A percentile compares a stretch with the other conserved stretches of the same genome.
These are phyloP conservation scores for Pasiphila rectangulata DNA, from an alignment of 2,888 invertebrate species.

Conservation along the genomic window DNA sequence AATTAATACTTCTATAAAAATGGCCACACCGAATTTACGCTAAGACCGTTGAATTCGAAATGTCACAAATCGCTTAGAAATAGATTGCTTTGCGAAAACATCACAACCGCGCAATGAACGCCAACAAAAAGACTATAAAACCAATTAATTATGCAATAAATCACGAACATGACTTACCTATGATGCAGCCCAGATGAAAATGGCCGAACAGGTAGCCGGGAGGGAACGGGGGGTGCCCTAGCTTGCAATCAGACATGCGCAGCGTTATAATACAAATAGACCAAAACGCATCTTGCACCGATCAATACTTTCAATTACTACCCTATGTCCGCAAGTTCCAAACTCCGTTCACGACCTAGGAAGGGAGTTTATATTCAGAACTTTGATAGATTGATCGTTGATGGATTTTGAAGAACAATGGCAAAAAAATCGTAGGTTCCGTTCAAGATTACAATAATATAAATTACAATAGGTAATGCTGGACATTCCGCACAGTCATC, in stretches of 20 bases:
- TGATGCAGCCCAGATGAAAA: constrained; percentile 8
- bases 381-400: neutral
- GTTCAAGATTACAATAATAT: too few species aligned
- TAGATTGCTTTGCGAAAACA: too few species aligned
- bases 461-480: too few species aligned
- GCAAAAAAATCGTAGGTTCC: too few species aligned
- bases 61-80: neutral
- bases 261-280: constrained; percentile 16
- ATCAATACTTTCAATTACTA: constrained; percentile 20
- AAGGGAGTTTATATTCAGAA: neutral
- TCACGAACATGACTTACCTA: constrained; percentile 21
- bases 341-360: neutral
- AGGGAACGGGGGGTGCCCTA: constrained; percentile 4
- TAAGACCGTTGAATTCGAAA: neutral
- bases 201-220: constrained; percentile 15
- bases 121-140: neutral
- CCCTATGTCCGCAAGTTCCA: neutral
- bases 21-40: too few species aligned
- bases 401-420: neutral
- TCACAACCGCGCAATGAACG: too few species aligned
- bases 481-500: too few species aligned
- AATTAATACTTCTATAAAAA: too few species aligned
- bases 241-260: constrained; percentile 30
- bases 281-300: constrained; percentile 27
- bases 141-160: neutral